Evolutionary conservation across 1,140 invertebrate species (phyloP), one percentile per base, ranked within the genome.

Genomic region (Drosophila albomicans): DNA sequence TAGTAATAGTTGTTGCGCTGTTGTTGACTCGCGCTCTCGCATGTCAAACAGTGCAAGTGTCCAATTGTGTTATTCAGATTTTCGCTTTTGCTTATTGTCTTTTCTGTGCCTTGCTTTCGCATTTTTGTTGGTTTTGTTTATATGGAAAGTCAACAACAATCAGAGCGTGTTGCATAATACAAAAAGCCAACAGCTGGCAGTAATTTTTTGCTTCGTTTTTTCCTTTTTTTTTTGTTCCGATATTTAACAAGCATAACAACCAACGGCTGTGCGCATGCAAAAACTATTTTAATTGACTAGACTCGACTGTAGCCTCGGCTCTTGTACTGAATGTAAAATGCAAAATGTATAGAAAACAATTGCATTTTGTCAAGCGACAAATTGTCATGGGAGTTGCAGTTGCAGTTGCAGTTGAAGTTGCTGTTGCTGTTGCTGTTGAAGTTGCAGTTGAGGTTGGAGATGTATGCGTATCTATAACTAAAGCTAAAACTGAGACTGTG

Each of bases 161-260:
- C 81, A 91, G 87, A 91, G 87, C 87, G 87, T 91, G 87, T 91
- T 91, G 84, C 87, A 91, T 91, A 91, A 91, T 70, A 80, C 80
- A 77, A 87, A 74, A 61, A 73, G 52, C 79, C 62, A 76, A 70
- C 79, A 75, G 81, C 81, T 84, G 67, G 62, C 66, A 75, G 59
- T 67, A 75, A 79, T 76, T 82, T 75, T 61, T 38, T 7, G 32
- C 6, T 32, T 32, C 20, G 20, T 65, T 41, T 30, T 6, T 30
- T 57, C 43, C 32, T 32, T 32, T 32, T 32, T 65, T 65, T 28
- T 20, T 28, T 28, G 20, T 51, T 67, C 80, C 85, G 79, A 88
- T 84, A 84, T 52, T 87, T 87, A 87, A 87, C 84, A 89, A 87
- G 84, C 80, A 5, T 25, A 25, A 25, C 32, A 32, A 8, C 79